Base-by-base conservation (phyloP, 2,797 vertebrate genomes). In the Malacoraja senta region DNA sequence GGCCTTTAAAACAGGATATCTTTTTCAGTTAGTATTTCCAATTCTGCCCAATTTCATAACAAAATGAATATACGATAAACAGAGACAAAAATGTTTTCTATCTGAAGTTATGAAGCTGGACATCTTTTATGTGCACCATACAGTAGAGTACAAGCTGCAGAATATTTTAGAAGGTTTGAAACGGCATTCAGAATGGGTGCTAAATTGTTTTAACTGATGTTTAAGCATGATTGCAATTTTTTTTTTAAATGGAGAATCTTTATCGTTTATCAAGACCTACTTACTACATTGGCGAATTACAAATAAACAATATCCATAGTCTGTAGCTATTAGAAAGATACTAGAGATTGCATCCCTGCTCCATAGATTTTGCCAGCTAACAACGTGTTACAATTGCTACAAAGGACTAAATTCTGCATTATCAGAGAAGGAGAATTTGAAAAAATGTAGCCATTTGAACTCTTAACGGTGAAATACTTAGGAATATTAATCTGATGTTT, bases 371-470 rank as follows among this genome's bases (percentile, higher is more conserved):
- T 65, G 61, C 84, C n/a, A 68, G n/a, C 63, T 32, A 68, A 88
- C 32, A 68, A 24, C 35, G 65, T 35, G 35, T 21, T n/a, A 68
- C 63, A 4, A 88, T 65, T 88, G 63, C 65, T 92, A 74, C 71
- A 92, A 74, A 92, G 90, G 72, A 71, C 68, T 92, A 92, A 53
- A 92, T 74, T 92, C 90, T 92, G 21, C 71, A 83, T 24, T 74
- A 44, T 92, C 68, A 38, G 68, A 91, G 88, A 38, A 12, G 32
- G 32, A 72, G 24, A 53, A 35, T 38, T 38, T 90, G 63, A 65
- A 90, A 90, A 90, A 71, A 90, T 68, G 15, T 65, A 68, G 24
- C 29, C n/a, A 65, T 6, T 71, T 35, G 61, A 91, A 71, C 65
- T 91, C 63, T 58, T n/a, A 86, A 8, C 13, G 9, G 63, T 88